Base-by-base conservation (phyloP, 2,888 invertebrate genomes). In the Athrips mouffetella region DNA sequence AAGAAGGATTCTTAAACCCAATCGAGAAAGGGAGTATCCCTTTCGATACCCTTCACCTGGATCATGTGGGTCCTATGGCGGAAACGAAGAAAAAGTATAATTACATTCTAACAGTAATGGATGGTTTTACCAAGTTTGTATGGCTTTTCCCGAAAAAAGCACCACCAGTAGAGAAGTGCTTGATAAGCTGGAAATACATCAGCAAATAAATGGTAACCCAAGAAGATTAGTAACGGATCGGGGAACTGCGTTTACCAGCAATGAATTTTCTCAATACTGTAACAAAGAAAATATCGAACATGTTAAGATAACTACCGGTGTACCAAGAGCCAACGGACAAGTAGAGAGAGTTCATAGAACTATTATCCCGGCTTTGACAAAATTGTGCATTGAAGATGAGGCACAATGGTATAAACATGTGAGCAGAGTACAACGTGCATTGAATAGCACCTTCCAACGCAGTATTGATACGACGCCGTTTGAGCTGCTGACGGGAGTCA, bases 121-220 rank as follows among this genome's bases (percentile, higher is more conserved):
- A 79, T 52, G 63, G 53, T 0, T 76, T 73, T 35, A 71, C 70
- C 0, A 78, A 76, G 45, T 76, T 74, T 59, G 60, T 58, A 1
- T 76, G 77, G 71, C 10, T 76, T 0, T 76, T 63, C 45, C 72
- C 73, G 1, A 62, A 0, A 73, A 72, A 45, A 50, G 60, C 1
- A 63, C 62, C 1, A 52, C 65, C 0, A 50, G 63, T 1, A 56
- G 54, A 15, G 73, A 81, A 42, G 67, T 63, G 0, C 30, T 79
- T 1, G 15, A 54, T 3, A 70, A 65, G 46, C 33, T 74, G 1
- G 45, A 51, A 3, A 23, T 49, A 1, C 65, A 68, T 21, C 4
- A 2, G 42, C 27, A 42, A 42, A 29, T 15, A 29, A 29, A 13
- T 29, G 27, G 23, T 29, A 42, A 27, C 16, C 41, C 2, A 2